Percentiles rank a stretch among this genome's conserved stretches.
phyloP scores from a whole-genome alignment of 2,888 invertebrate species.

The Agrotis puta region DNA sequence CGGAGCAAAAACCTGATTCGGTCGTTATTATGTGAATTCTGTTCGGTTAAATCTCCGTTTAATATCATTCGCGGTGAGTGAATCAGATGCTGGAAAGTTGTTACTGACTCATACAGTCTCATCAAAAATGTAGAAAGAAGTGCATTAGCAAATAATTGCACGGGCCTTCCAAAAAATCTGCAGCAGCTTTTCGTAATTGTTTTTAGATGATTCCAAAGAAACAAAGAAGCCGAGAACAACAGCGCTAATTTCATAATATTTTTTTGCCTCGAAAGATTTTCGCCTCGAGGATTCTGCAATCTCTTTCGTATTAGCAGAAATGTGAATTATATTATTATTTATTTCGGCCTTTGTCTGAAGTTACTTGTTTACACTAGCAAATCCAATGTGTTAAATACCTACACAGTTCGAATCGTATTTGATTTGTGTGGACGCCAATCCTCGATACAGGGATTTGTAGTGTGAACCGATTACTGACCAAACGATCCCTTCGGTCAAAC shows the following conservation, averaged over 20 bases:
- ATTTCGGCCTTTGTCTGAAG: conserved; percentile 12
- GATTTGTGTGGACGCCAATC: conserved; percentile 52
- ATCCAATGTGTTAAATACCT: conserved; percentile 7
- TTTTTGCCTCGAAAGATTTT: conserved; percentile 30
- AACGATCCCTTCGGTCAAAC: conserved; percentile 38
- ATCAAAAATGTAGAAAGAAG: conserved; percentile 50
- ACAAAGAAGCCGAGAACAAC: conserved; percentile 10
- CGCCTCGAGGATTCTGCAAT: conserved; percentile 21
- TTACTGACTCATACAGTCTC: conserved; percentile 49
- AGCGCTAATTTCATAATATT: conserved; percentile 46
- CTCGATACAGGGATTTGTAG: conserved; percentile 52
- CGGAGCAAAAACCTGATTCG: conserved; percentile 58
- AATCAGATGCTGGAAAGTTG: conserved; percentile 23
- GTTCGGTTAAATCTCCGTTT: conserved; percentile 42
- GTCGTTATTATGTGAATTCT: conserved; percentile 29
- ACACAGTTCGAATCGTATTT: conserved; percentile 44
- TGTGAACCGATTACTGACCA: conserved; percentile 52
- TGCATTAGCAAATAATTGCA: conserved; percentile 58
- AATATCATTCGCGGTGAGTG: conserved; percentile 16
- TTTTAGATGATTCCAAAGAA: conserved; percentile 49
- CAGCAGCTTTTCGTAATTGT: conserved; percentile 41
- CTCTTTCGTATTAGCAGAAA: conserved; percentile 33
- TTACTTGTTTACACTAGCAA: conserved; percentile 29
- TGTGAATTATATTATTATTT: conserved; percentile 22
- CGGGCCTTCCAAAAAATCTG: conserved; percentile 36